phyloP scores from a whole-genome alignment of 1,140 invertebrate genomes.

The Magallana ariakensis region DNA sequence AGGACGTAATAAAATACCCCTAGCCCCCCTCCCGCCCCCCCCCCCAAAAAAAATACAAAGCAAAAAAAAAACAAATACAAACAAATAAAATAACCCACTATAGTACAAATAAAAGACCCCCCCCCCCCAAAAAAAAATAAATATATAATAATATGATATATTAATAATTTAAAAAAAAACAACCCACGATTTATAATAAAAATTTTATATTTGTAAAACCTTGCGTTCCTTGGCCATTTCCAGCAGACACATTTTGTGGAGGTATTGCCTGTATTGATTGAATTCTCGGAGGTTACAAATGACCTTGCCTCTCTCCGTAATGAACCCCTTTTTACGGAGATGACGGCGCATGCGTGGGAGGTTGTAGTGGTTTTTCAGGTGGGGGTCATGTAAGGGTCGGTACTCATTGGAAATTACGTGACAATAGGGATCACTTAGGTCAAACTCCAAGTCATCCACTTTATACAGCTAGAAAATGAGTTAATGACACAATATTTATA shows the following conservation, averaged over 20 bases:
- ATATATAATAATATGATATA: no score
- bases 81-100: no score
- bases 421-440: constrained; percentile 63
- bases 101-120: no score
- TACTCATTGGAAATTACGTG: constrained; percentile 63
- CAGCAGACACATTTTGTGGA: constrained; percentile 49
- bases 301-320: constrained; percentile 63
- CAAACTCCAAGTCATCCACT: constrained; percentile 57
- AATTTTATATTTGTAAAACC: background rate
- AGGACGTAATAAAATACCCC: no score
- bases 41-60: no score
- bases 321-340: constrained; percentile 62
- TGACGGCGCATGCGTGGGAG: constrained; percentile 55
- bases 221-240: constrained; percentile 45
- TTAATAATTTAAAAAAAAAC: no score
- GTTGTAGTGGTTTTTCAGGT: constrained; percentile 63
- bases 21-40: no score
- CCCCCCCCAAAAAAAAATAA: no score
- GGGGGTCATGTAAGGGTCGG: constrained; percentile 67
- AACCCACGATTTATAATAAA: background rate
- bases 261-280: constrained; percentile 65
- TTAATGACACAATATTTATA: no score
- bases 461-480: constrained; percentile 44
- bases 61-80: no score
- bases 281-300: constrained; percentile 69